Conservation (phyloP, 2,888 invertebrate species). For the Drosophila stalkeri region DNA sequence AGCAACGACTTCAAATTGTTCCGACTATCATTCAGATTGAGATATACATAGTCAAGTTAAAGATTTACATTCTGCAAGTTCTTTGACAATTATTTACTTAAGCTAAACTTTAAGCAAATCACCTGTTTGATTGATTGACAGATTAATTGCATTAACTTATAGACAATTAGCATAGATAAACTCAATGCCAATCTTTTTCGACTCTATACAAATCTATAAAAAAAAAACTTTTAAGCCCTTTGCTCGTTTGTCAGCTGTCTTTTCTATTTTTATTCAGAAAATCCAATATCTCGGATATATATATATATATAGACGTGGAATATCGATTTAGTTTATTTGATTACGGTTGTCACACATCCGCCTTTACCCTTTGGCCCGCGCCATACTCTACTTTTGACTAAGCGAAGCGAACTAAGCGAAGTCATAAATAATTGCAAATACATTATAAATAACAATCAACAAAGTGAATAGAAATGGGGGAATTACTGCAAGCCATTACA, state of each 20-base stretch:
- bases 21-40: conserved; percentile 32
- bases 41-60: neutral
- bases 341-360: neutral
- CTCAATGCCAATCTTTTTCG: neutral
- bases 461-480: neutral
- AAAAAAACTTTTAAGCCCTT: neutral
- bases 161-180: neutral
- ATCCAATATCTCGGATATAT: neutral
- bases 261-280: neutral
- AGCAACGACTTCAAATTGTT: neutral
- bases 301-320: neutral
- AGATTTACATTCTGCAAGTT: neutral
- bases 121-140: neutral
- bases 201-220: neutral
- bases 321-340: neutral
- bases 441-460: conserved; percentile 14
- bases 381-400: neutral
- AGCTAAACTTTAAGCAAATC: neutral
- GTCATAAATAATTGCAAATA: conserved; percentile 20
- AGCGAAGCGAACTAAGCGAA: conserved; percentile 2
- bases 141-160: neutral
- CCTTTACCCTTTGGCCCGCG: too few relatives aligned
- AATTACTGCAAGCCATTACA: conserved; percentile 46
- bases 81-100: neutral
- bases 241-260: neutral